Evolutionary conservation across 2,113 vertebrate genomes (phyloP), one percentile per base, ranked within the genome.

Genomic region (Mustela nigripes): DNA sequence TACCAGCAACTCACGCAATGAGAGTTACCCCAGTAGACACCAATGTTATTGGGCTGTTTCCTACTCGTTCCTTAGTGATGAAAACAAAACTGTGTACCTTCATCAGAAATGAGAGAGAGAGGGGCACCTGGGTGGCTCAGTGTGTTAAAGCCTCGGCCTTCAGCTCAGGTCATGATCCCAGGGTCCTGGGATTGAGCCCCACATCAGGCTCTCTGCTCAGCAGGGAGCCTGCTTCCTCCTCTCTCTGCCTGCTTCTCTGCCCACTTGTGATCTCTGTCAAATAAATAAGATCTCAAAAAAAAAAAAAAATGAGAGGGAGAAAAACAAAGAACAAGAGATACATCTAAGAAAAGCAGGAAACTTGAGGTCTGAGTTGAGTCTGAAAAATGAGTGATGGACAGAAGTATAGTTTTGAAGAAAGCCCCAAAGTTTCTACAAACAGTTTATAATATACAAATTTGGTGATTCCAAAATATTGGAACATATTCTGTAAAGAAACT

Each of bases 351-450:
- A 74, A 92, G 26, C 16, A 63, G 65, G 83, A 83, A 42, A 81
- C 80, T 33, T 92, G 79, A 95, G 11, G 19, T 56, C 28, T 56
- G 48, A 87, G 45, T 65, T 21, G 33, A 79, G 8, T 79, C 15
- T 6, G 33, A 92, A 42, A 93, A 67, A 85, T 12, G 36, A 24
- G 22, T 65, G 69, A 83, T 0, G 42, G 60, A 67, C 16, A 81
- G 50, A 96, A 84, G 65, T 10, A 7, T 39, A 76, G 76, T 19
- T 74, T 74, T 58, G 18, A 87, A 96, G 42, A 84, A 67, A 97
- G 33, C 11, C 45, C 2, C 11, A 62, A n/a, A 62, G 16, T 28
- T 60, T 82, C 80, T 73, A 67, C 11, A 31, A 83, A 78, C 28
- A 83, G 31, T 15, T 62, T 58, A 3, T 7, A 92, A 82, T 50